phyloP scores from a whole-genome alignment of 2,888 invertebrate genomes.

The Buathra laborator region DNA sequence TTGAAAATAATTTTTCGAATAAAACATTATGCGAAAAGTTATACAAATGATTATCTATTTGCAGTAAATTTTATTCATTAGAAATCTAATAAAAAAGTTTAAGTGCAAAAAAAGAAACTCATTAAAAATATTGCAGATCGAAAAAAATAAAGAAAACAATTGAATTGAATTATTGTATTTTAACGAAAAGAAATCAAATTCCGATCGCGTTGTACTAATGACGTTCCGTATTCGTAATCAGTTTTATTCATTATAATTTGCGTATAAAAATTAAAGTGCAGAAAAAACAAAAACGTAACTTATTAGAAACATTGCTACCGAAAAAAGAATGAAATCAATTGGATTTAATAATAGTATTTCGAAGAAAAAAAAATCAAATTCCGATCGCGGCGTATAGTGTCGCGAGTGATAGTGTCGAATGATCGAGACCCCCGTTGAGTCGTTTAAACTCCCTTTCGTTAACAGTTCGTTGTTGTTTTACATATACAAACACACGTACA shows the following conservation, averaged over 20 bases:
- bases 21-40: background rate
- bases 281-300: background rate
- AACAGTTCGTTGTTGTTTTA: slow-evolving; percentile 19
- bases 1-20: background rate
- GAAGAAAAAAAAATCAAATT: background rate
- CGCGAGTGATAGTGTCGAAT: slow-evolving; percentile 23
- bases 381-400: background rate
- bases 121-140: too few relatives aligned
- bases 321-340: too few relatives aligned
- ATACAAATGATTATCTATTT: too few relatives aligned
- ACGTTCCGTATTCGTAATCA: background rate
- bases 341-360: background rate
- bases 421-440: slow-evolving; percentile 4
- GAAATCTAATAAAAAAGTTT: too few relatives aligned
- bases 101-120: too few relatives aligned
- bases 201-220: too few relatives aligned
- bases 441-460: slow-evolving; percentile 58
- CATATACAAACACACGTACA: slow-evolving; percentile 54
- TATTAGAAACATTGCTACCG: too few relatives aligned
- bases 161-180: background rate
- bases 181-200: background rate
- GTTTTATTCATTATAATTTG: background rate
- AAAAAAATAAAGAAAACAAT: too few relatives aligned
- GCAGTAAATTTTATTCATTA: too few relatives aligned
- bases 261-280: background rate